Evolutionary conservation across 2,888 invertebrate genomes (phyloP).

Genomic region (Plemyria rubiginata): DNA sequence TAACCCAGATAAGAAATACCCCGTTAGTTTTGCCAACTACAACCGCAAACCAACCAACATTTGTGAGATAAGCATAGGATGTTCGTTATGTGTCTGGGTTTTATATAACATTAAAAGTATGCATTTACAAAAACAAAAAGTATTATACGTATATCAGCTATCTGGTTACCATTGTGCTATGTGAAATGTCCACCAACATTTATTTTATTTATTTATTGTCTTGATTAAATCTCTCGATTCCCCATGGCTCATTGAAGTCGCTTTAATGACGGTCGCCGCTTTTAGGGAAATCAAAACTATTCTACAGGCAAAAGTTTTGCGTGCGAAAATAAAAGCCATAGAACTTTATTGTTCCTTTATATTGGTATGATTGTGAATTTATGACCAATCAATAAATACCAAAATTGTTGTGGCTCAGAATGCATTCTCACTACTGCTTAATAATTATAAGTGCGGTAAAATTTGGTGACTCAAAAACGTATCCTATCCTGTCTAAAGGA

Average conservation of each 20-base stretch:
- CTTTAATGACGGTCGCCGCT: neutral
- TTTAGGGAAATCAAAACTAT: neutral
- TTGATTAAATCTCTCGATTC: too few species aligned
- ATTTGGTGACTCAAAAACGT: neutral
- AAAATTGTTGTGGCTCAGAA: neutral
- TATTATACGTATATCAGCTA: too few species aligned
- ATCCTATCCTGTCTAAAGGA: too few species aligned
- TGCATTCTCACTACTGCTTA: too few species aligned
- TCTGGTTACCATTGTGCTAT: too few species aligned
- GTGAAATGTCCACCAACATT: too few species aligned
- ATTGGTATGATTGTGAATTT: slow-evolving; percentile 5
- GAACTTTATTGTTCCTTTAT: slow-evolving; percentile 22
- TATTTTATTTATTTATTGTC: too few species aligned
- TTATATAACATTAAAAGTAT: too few species aligned
- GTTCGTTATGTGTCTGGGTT: too few species aligned
- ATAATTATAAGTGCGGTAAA: neutral
- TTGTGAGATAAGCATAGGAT: too few species aligned
- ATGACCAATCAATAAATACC: slow-evolving; percentile 1
- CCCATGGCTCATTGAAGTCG: too few species aligned
- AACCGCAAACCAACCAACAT: slow-evolving; percentile 47
- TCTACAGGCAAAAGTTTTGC: slow-evolving; percentile 34
- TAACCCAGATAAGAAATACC: slow-evolving; percentile 15
- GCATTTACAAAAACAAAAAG: too few species aligned
- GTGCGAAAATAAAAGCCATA: slow-evolving; percentile 37
- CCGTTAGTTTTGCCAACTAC: slow-evolving; percentile 35